Evolutionary conservation across 2,113 vertebrate genomes (phyloP).

Genomic region (Mesoclemmys tuberculata): DNA sequence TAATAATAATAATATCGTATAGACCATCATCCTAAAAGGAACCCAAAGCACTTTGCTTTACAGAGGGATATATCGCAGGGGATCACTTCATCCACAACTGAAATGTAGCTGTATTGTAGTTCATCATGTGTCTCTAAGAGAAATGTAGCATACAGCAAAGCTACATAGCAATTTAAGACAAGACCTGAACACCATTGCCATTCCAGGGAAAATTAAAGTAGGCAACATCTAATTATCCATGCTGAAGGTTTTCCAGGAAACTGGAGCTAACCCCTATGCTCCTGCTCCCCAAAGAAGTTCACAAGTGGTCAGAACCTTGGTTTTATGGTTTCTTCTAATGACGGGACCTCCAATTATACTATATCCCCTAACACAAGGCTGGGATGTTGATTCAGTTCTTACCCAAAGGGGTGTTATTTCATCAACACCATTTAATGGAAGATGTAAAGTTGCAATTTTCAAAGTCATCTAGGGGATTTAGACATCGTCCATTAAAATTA

Average conservation of each 20-base stretch:
- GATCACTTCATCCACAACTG: neutral
- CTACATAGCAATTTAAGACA: neutral
- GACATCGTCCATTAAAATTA: constrained; percentile 40
- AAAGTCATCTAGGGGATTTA: constrained; percentile 6
- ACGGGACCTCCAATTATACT: constrained; percentile 22
- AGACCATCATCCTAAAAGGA: neutral
- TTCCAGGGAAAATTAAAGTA: neutral
- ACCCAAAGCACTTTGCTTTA: constrained; percentile 6
- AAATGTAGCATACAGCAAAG: neutral
- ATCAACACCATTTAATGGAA: neutral
- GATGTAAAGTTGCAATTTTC: constrained; percentile 26
- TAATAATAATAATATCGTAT: constrained; percentile 1
- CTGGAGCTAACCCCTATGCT: neutral
- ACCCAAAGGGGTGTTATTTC: constrained; percentile 57
- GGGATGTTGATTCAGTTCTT: constrained; percentile 53
- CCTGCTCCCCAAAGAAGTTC: neutral
- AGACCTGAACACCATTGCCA: neutral
- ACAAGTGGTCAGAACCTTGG: rapidly evolving
- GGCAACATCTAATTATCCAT: neutral
- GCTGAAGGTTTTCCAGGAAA: neutral
- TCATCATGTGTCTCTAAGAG: neutral
- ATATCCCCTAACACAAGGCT: neutral
- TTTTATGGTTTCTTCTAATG: neutral
- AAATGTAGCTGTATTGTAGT: neutral
- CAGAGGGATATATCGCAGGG: neutral